Evolutionary conservation across 2,888 invertebrate species (phyloP), one percentile per base, ranked within the genome.

Genomic region (Entomobrya multifasciata): DNA sequence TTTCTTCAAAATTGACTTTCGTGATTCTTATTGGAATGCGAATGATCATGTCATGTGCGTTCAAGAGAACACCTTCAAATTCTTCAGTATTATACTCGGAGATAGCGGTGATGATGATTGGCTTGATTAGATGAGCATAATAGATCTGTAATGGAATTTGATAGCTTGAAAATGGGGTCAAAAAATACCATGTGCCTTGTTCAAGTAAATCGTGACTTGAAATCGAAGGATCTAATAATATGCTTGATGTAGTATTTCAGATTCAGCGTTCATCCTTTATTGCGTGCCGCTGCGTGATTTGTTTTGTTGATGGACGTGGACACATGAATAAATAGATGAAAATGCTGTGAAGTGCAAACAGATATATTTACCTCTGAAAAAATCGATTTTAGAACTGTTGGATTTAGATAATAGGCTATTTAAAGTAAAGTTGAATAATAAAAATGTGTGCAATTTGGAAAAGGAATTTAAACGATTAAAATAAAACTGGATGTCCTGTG

Each of bases 181-280:
- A 74, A 74, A 49, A 22, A 20, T 22, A 27, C 27, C 52, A 27
- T 74, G 72, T 55, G 72, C n/a, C 25, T 72, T 72, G 17, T 13
- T 27, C 20, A 44, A n/a, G 36, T 52, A 52, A 70, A 60, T 62
- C 60, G 78, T 78, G 78, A 62, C 44, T 62, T 13, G 47, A 78
- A 78, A 44, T 67, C 44, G 44, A 67, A 67, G 44, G 67, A 13
- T 67, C 67, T 17, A 70, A 41, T 70, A 44, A 1, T 44, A 47
- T 10, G 17, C 15, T 15, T 49, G 8, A 10, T 2, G 13, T 49
- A 15, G 13, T 10, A 11, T 49, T 3, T 3, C n/a, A 49, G 3
- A 15, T n/a, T n/a, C n/a, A 60, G 27, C 25, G 22, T 60, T 1
- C 27, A 27, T 60, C 1, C 27, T 2, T 49, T 27, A 60, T 25